Percentiles rank a stretch among this genome's conserved stretches.
Evolutionary conservation across 2,797 vertebrate species (phyloP).

Genomic region (Eulemur coronatus): DNA sequence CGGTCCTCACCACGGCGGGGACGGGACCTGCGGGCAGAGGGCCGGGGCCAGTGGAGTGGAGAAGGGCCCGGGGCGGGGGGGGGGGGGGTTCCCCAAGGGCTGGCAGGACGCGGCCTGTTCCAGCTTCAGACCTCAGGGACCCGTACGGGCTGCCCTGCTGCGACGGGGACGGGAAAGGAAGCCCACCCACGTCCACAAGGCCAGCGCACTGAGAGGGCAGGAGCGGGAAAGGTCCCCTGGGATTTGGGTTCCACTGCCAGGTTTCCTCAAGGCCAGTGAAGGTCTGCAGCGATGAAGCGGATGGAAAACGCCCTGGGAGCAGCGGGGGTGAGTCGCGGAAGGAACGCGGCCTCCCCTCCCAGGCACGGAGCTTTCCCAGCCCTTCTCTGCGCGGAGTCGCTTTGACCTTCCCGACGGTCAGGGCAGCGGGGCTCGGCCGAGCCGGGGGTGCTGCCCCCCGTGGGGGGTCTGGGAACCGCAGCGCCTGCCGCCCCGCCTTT

Average conservation of each 20-base stretch:
- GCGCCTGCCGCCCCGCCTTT: accelerated
- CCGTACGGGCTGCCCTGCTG: background rate
- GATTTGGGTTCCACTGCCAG: background rate
- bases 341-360: background rate
- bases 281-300: background rate
- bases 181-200: too few relatives aligned
- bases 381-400: too few relatives aligned
- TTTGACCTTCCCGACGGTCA: too few relatives aligned
- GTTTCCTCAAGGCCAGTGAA: background rate
- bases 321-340: background rate
- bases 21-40: slow-evolving; percentile 85
- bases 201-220: background rate
- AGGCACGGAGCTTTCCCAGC: too few relatives aligned
- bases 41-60: background rate
- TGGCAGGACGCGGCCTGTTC: accelerated
- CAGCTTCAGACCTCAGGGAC: background rate
- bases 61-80: background rate
- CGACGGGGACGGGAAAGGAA: too few relatives aligned
- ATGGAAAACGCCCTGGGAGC: background rate
- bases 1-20: slow-evolving; percentile 88
- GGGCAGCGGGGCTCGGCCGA: accelerated
- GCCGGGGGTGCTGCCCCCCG: background rate
- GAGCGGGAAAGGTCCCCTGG: background rate
- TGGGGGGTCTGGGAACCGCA: background rate
- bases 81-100: background rate